Base-by-base conservation (phyloP, 2,113 vertebrate species). In the Vireo altiloquus region DNA sequence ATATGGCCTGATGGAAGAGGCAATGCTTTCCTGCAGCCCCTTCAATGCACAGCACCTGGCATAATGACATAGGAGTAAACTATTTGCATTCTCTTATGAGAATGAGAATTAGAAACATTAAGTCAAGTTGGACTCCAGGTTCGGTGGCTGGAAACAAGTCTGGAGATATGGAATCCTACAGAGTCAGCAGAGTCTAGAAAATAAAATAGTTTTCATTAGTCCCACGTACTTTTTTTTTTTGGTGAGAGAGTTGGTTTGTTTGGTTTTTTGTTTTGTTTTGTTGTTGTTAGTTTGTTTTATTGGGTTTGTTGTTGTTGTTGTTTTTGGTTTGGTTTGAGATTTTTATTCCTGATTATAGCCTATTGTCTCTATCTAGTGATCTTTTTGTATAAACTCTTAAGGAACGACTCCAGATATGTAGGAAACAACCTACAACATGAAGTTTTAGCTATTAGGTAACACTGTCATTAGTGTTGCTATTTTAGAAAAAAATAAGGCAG, bases 181-280 rank as follows among this genome's bases (percentile, higher is more conserved):
- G 14, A 54, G 11, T 24, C 61, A 75, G 11, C 14, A 21, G 17
- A 61, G 6, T 35, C 8, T 71, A 47, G 37, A 69, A 52, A 82
- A 59, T 0, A 59, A 81, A 89, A 33, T 2, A 22, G 25, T 66
- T 90, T 47, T 23, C 31, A 70, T 27, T 72, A 28, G 13, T 77
- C 18, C 11, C 2, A 46, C 28, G 4, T 44, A 4, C 4, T 12
- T 27, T 33, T 31, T 10, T 35, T 33, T 13, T 20, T 10, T 31
- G 5, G 3, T 0, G 0, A 15, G 9, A 11, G 4, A 5, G 3
- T 33, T 53, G 53, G 17, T 17, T 68, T 37, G 3, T 4, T 31
- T 39, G 13, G 3, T 3, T 3, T 40, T 70, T 60, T 49, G 4
- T 31, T 53, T 49, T 44, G 13, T 49, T 49, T 28, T 35, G 7